Conservation (phyloP, 2,113 vertebrate species). For the Sturnira hondurensis region DNA sequence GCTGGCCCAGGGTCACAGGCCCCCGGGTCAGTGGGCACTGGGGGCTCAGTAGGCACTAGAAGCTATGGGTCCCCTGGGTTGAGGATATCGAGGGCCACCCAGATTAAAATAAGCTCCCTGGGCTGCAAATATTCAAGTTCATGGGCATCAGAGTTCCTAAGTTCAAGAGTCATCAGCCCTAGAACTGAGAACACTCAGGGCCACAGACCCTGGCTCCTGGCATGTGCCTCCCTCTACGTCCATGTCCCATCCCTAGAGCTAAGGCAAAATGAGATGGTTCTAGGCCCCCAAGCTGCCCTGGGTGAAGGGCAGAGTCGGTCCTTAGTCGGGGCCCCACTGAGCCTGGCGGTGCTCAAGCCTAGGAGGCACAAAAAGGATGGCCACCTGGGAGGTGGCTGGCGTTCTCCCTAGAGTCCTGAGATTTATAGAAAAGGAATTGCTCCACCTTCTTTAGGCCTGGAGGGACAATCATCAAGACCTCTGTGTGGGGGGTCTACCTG, state of each 20-base stretch:
- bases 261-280: background rate
- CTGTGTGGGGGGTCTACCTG: background rate
- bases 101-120: background rate
- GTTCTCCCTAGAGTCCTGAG: background rate
- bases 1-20: background rate
- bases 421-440: background rate
- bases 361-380: background rate
- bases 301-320: background rate
- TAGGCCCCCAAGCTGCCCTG: accelerated
- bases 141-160: background rate
- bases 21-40: background rate
- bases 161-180: background rate
- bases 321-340: background rate
- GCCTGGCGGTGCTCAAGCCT: background rate
- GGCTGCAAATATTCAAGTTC: background rate
- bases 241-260: background rate
- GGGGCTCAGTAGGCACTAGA: background rate
- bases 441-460: background rate
- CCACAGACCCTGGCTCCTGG: background rate
- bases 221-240: background rate
- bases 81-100: background rate
- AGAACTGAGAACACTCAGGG: background rate
- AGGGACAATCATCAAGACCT: background rate
- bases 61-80: background rate
- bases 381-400: background rate